Base-by-base conservation (phyloP, 2,113 vertebrate species). In the Eonycteris spelaea region DNA sequence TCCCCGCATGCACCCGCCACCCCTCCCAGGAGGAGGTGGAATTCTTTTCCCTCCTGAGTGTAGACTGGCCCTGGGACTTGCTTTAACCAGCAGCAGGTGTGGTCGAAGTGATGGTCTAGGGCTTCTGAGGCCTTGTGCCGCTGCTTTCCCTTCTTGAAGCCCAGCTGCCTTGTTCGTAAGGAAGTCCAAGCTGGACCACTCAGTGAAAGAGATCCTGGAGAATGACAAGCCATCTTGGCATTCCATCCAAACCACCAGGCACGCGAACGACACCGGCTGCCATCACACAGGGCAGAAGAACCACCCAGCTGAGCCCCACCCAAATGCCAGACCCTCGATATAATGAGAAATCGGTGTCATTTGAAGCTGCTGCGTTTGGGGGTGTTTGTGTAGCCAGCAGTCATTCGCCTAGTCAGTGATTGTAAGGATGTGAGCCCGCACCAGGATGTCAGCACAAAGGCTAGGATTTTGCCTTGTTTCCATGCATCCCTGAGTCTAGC, bases 211-310 rank as follows among this genome's bases (percentile, higher is more conserved):
- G 1, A 15, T 16, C 5, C 22, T 14, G 15, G 1, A n/a, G 57
- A 15, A 33, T 6, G 10, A 43, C 26, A n/a, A 21, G 40, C 30
- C 24, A 8, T 1, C 14, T 4, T 14, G 38, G 18, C 6, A 0
- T 30, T 28, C n/a, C 88, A 57, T 24, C 12, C 3, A 1, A 84
- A 84, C 16, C 51, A 2, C n/a, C 33, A 67, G 61, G 30, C 10
- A 10, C 21, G 9, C 0, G 0, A 73, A 38, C 3, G 68, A 53
- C 45, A 33, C 70, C 26, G 2, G 16, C 33, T 59, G 14, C 8
- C 22, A 24, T 24, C 21, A 2, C 15, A 0, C 2, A 3, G 28
- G 22, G 26, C 22, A 8, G 73, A 78, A 96, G 78, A 90, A 26
- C 55, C 61, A 22, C 21, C 55, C 13, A 15, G n/a, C 84, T 43